phyloP scores from a whole-genome alignment of 2,888 invertebrate genomes.

The Cetonia aurata region DNA sequence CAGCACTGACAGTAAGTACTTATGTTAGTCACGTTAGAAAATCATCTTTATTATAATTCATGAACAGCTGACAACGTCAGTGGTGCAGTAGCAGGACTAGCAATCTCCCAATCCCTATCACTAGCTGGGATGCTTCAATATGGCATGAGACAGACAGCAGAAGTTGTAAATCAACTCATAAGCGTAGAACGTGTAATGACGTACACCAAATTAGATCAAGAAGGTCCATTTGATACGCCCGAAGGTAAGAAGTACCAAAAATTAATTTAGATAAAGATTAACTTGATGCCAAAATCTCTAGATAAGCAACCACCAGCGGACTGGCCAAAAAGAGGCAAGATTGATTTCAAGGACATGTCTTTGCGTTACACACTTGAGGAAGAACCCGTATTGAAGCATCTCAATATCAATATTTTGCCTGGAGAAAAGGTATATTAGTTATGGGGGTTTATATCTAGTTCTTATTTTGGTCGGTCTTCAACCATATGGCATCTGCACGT shows the following conservation, averaged over 20 bases:
- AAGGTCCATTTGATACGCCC: slow-evolving; percentile 71
- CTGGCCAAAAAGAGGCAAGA: slow-evolving; percentile 73
- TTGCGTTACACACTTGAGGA: slow-evolving; percentile 74
- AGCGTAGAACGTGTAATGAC: slow-evolving; percentile 84
- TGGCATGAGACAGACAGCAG: slow-evolving; percentile 82
- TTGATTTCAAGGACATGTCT: slow-evolving; percentile 72
- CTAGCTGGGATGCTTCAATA: slow-evolving; percentile 84
- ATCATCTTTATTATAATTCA: no score
- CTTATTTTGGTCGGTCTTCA: no score
- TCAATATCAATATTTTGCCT: slow-evolving; percentile 73
- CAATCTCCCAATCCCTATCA: slow-evolving; percentile 77
- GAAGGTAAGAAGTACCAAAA: slow-evolving; percentile 22
- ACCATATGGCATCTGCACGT: no score
- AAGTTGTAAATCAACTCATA: slow-evolving; percentile 78
- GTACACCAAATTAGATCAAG: slow-evolving; percentile 78
- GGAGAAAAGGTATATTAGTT: slow-evolving; percentile 70
- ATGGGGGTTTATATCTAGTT: no score
- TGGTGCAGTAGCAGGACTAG: slow-evolving; percentile 75
- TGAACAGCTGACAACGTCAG: slow-evolving; percentile 57
- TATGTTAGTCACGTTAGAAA: no score
- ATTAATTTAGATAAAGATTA: not conserved
- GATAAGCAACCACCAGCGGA: slow-evolving; percentile 71
- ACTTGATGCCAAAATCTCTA: slow-evolving; percentile 50
- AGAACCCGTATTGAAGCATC: slow-evolving; percentile 78
- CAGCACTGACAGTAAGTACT: slow-evolving; percentile 65